A percentile compares a stretch with the other conserved stretches of the same genome.
phyloP scores from a whole-genome alignment of 2,113 vertebrate genomes.

The Myotis yumanensis region DNA sequence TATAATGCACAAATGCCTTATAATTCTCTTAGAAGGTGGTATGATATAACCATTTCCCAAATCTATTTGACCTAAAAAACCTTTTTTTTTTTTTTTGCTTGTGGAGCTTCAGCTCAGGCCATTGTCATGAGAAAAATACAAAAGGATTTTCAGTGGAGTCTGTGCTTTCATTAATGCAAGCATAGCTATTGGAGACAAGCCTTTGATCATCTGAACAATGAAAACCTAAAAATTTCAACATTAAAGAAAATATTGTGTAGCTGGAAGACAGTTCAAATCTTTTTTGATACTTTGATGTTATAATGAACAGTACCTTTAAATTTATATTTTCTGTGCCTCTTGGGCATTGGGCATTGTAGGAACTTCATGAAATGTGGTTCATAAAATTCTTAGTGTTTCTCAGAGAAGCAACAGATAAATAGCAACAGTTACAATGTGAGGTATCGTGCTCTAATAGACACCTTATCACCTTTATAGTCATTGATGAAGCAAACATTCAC shows the following conservation, averaged over 20 bases:
- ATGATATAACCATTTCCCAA: neutral
- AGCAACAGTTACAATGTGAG: neutral
- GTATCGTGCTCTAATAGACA: neutral
- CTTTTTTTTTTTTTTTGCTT: too few relatives aligned
- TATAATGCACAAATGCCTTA: neutral
- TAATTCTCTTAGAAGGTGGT: neutral
- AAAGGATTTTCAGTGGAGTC: neutral
- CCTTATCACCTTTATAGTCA: neutral
- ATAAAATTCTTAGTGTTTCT: slow-evolving; percentile 38
- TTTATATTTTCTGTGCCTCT: neutral
- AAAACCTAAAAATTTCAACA: slow-evolving; percentile 23
- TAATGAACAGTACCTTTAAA: slow-evolving; percentile 9
- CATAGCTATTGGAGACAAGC: neutral
- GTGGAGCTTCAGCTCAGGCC: neutral
- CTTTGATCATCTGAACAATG: slow-evolving; percentile 52
- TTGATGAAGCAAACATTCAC: neutral
- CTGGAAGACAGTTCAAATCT: neutral
- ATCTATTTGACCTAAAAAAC: neutral
- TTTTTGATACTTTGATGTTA: slow-evolving; percentile 12
- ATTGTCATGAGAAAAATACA: neutral
- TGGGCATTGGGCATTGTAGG: neutral
- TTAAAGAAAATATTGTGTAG: slow-evolving; percentile 8
- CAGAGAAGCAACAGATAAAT: neutral
- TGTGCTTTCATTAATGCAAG: neutral
- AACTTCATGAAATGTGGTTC: neutral